Evolutionary conservation across 1,140 invertebrate species (phyloP), one percentile per base, ranked within the genome.

Genomic region (Hylyphantes graminicola): DNA sequence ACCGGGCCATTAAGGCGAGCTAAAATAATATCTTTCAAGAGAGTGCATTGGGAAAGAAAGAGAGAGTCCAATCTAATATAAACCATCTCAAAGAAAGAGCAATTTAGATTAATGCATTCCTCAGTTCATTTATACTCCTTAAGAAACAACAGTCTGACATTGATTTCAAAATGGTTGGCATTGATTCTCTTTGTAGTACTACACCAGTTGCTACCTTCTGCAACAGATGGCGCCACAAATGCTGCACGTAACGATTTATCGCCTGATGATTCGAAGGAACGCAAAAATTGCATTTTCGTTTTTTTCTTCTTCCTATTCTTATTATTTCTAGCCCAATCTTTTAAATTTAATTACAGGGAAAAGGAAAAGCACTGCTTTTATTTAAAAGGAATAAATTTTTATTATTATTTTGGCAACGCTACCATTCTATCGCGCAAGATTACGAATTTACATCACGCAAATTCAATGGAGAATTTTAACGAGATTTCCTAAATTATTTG

Each of bases 151-250:
- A 67, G 72, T 50, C 48, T 17, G 72, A 83, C 80, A 83, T 75
- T 83, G 80, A 83, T 83, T 83, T 83, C 80, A 83, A 83, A 83
- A 83, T 35, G 70, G 80, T 83, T 65, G 61, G 70, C 70, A 83
- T 83, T 67, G 80, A 83, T 83, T 83, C 70, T 63, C n/a, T 54
- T 51, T 48, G 57, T 48, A n/a, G 57, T 48, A 51, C 15, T 65
- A 51, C 79, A 81, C 64, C 48, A 73, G 79, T 81, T 81, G 79
- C 79, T 53, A 19, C 59, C 13, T 8, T 57, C 13, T 7, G 80
- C 80, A 83, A 83, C 80, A 83, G 80, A 83, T 83, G 80, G 80
- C 80, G 80, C 80, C 80, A 83, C 70, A 65, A 19, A 65, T 65
- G 53, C 80, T 35, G 53, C 3, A 55, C 55, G 15, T 17, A 50